Conservation (phyloP, 2,888 invertebrate species). For the Herminia tarsipennalis region DNA sequence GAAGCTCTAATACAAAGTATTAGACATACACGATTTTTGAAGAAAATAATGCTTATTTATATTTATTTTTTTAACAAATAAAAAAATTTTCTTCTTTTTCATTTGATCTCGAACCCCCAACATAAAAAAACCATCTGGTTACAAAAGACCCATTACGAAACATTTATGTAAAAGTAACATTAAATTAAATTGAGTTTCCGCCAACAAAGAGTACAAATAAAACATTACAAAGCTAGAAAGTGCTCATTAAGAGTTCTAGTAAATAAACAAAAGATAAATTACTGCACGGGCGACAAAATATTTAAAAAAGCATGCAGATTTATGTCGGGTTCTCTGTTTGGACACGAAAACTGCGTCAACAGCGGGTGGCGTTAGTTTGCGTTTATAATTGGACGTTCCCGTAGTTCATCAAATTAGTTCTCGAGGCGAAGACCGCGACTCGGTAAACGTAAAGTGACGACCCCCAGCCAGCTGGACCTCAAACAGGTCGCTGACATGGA, state of each 20-base stretch:
- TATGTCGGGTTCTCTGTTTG: constrained; percentile 35
- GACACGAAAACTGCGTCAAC: constrained; percentile 9
- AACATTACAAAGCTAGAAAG: constrained; percentile 49
- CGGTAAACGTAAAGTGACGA: too few relatives aligned
- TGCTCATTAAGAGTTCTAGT: constrained; percentile 62
- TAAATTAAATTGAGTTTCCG: constrained; percentile 35
- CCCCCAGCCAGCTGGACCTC: too few relatives aligned
- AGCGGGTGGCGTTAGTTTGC: too few relatives aligned
- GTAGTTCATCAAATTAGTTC: too few relatives aligned
- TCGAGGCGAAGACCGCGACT: too few relatives aligned
- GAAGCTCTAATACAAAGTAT: too few relatives aligned
- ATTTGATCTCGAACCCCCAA: not conserved
- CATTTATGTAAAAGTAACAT: constrained; percentile 33
- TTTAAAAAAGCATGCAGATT: constrained; percentile 55
- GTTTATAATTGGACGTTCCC: too few relatives aligned
- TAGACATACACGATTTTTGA: too few relatives aligned
- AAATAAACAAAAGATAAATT: constrained; percentile 62
- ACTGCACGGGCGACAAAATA: constrained; percentile 56
- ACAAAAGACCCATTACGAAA: constrained; percentile 23
- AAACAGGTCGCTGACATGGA: too few relatives aligned
- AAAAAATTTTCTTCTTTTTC: too few relatives aligned
- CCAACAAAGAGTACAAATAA: constrained; percentile 31
- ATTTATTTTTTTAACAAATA: too few relatives aligned
- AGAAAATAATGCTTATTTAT: too few relatives aligned
- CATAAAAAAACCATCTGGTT: constrained; percentile 10